Conservation (phyloP, 2,113 vertebrate genomes). For the Dinomys branickii region DNA sequence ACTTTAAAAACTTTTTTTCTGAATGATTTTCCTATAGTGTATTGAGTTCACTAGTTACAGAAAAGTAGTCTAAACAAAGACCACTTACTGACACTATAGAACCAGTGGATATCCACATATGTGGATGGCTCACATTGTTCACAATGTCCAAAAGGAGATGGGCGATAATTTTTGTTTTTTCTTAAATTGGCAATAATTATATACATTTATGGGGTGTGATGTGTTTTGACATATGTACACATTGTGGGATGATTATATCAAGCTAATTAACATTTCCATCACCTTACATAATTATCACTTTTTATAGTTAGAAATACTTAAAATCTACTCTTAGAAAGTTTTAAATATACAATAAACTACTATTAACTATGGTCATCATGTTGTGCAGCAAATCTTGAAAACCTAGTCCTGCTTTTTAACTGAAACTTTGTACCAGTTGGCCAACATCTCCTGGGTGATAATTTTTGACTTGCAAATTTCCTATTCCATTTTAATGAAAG, state of each 20-base stretch:
- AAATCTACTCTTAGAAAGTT: background rate
- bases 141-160: background rate
- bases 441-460: background rate
- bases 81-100: background rate
- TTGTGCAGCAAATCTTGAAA: background rate
- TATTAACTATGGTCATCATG: background rate
- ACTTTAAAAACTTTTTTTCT: background rate
- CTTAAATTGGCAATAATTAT: background rate
- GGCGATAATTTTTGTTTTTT: background rate
- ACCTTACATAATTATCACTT: background rate
- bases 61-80: background rate
- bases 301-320: background rate
- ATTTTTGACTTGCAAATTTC: slow-evolving; percentile 56
- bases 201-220: background rate
- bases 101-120: background rate
- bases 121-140: background rate
- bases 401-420: background rate
- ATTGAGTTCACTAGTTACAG: slow-evolving; percentile 32
- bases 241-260: background rate
- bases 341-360: background rate
- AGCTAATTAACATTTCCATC: background rate
- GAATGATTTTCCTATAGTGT: slow-evolving; percentile 24
- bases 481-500: slow-evolving; percentile 52
- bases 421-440: background rate
- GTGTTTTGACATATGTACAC: background rate